These are phyloP conservation scores for Ormyrus pomaceus DNA, from an alignment of 2,888 invertebrate genomes.

Conservation along the genomic window DNA sequence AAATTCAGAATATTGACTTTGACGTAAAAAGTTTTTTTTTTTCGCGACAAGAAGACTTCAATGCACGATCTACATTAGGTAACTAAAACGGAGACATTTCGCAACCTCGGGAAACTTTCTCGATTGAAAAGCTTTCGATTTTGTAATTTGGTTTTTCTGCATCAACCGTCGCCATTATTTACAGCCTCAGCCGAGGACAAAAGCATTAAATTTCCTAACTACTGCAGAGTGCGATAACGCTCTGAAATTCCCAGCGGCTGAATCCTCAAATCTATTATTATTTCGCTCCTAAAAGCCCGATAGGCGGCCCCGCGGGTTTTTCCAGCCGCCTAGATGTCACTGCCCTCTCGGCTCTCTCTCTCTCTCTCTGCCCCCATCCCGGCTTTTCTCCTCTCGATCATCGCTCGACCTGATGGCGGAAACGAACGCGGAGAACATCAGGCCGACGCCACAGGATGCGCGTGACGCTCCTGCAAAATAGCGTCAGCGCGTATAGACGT, in stretches of 20 bases:
- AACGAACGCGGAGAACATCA: conserved; percentile 53
- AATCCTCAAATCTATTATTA: too few relatives aligned
- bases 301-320: background rate
- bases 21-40: too few relatives aligned
- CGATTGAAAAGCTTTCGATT: too few relatives aligned
- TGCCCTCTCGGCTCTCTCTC: background rate
- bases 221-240: conserved; percentile 44
- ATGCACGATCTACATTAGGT: too few relatives aligned
- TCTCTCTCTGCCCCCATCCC: background rate
- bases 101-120: too few relatives aligned
- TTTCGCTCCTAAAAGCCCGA: background rate
- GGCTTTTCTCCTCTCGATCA: conserved; percentile 25
- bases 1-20: too few relatives aligned
- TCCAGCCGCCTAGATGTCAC: conserved; percentile 27
- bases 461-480: conserved; percentile 71
- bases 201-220: too few relatives aligned
- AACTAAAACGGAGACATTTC: too few relatives aligned
- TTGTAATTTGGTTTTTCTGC: too few relatives aligned
- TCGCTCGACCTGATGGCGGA: conserved; percentile 61
- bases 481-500: conserved; percentile 32
- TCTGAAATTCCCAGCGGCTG: conserved; percentile 8
- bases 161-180: too few relatives aligned
- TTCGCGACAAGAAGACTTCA: too few relatives aligned
- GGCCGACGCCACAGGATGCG: conserved; percentile 66
- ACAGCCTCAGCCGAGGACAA: too few relatives aligned